phyloP scores from a whole-genome alignment of 1,140 invertebrate genomes.

The Potamilus streckersoni region DNA sequence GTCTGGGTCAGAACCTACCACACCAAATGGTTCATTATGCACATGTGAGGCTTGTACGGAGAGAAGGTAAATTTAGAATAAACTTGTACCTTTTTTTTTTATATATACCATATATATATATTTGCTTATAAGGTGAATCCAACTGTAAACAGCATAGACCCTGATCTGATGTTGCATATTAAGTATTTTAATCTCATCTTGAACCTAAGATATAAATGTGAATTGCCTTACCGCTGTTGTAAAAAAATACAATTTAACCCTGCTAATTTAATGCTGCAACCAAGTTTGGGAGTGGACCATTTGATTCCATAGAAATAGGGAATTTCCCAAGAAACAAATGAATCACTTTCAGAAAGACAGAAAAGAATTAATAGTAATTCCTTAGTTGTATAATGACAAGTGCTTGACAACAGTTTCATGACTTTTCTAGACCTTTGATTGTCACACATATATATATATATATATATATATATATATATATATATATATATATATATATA shows the following conservation, averaged over 20 bases:
- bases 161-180: neutral
- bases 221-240: neutral
- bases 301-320: neutral
- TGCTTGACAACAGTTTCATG: too few relatives aligned
- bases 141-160: too few relatives aligned
- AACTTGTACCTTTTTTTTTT: neutral
- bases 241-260: neutral
- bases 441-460: too few relatives aligned
- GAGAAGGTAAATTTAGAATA: slow-evolving; percentile 43
- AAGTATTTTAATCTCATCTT: neutral
- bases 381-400: too few relatives aligned
- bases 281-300: neutral
- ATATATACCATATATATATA: too few relatives aligned
- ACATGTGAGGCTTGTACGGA: slow-evolving; percentile 61
- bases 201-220: too few relatives aligned
- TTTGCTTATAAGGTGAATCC: too few relatives aligned
- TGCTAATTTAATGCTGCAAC: neutral
- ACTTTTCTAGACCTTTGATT: too few relatives aligned
- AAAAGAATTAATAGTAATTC: too few relatives aligned
- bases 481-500: too few relatives aligned
- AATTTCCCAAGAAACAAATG: neutral
- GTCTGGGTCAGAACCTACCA: slow-evolving; percentile 38
- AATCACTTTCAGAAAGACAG: too few relatives aligned
- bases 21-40: slow-evolving; percentile 55
- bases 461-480: too few relatives aligned